Base-by-base conservation (phyloP, 1,140 invertebrate genomes). In the Drepana arcuata region DNA sequence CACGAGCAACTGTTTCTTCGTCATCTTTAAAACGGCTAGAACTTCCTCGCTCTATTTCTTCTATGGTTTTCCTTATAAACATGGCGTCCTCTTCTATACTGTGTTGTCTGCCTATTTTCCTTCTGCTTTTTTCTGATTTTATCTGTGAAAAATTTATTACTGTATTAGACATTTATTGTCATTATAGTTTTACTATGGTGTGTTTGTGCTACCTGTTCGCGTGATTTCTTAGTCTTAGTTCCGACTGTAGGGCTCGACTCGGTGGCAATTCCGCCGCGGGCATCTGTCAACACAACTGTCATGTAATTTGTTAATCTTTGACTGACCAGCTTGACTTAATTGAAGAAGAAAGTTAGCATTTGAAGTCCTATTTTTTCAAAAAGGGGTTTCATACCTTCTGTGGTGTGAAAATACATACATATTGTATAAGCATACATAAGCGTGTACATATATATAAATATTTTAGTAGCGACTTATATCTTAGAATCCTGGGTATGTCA, bases 51-150 rank as follows among this genome's bases (percentile, higher is more conserved):
- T 80, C 75, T 41, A 80, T 70, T 63, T 78, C 75, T 63, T 82
- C 67, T 26, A 80, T 80, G 5, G 74, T 77, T 63, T 80, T 68
- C 42, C 75, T 66, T 2, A 82, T 82, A 46, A 80, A 78, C 34
- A 62, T 65, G 0, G 78, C 75, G 30, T 82, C 75, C 58, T 78
- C 74, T 59, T 80, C 78, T 43, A 78, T 66, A 37, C 74, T 80
- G 6, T 65, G 47, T 32, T 82, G 75, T 33, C 64, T 48, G 1
- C 35, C 41, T 13, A 79, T 59, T 48, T 65, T 77, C 44, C 45
- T 48, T 59, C 49, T 67, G 7, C 5, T 56, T 42, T 69, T 74
- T 7, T 71, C 61, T 36, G 52, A 29, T 52, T 60, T 70, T 23
- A 46, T 34, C 65, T 78, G 41, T 15, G 54, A 55, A 21, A 9